Percentiles rank a stretch among this genome's conserved stretches.
These are phyloP conservation scores for Alsophila aescularia DNA, from an alignment of 2,888 invertebrate species.

Conservation along the genomic window DNA sequence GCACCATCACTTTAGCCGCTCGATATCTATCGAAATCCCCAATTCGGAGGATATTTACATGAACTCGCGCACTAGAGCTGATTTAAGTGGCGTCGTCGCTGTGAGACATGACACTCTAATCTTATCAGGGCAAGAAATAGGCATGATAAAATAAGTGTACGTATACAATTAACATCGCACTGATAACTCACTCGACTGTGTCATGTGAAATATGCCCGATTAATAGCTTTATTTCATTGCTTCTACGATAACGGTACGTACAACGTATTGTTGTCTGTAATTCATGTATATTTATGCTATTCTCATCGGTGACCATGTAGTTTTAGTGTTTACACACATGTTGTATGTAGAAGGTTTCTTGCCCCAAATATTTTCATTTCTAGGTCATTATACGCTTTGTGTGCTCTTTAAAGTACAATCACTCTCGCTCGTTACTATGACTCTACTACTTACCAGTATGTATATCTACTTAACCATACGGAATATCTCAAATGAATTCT, in stretches of 20 bases:
- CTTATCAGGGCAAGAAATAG: constrained; percentile 73
- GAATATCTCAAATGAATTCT: no score
- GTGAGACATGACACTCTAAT: constrained; percentile 72
- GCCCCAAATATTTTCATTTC: constrained; percentile 13
- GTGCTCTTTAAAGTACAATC: background rate
- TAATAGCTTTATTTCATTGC: constrained; percentile 43
- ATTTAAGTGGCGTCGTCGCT: constrained; percentile 57
- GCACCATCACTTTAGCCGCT: constrained; percentile 61
- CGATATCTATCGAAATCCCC: constrained; percentile 42
- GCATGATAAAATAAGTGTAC: constrained; percentile 72
- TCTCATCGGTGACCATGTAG: constrained; percentile 15
- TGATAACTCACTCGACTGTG: constrained; percentile 65
- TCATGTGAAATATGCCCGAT: constrained; percentile 56
- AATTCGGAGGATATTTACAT: constrained; percentile 41
- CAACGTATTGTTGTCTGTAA: background rate
- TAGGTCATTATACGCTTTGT: constrained; percentile 10
- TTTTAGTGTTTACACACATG: constrained; percentile 17
- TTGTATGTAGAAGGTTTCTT: constrained; percentile 13
- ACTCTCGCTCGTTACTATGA: background rate
- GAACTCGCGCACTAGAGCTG: constrained; percentile 41
- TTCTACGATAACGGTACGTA: constrained; percentile 47
- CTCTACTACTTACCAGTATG: background rate
- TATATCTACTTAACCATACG: background rate
- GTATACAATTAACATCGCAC: constrained; percentile 70
- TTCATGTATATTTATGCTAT: background rate